phyloP scores from a whole-genome alignment of 2,797 vertebrate genomes.

The Enteromius thamalakanensis region DNA sequence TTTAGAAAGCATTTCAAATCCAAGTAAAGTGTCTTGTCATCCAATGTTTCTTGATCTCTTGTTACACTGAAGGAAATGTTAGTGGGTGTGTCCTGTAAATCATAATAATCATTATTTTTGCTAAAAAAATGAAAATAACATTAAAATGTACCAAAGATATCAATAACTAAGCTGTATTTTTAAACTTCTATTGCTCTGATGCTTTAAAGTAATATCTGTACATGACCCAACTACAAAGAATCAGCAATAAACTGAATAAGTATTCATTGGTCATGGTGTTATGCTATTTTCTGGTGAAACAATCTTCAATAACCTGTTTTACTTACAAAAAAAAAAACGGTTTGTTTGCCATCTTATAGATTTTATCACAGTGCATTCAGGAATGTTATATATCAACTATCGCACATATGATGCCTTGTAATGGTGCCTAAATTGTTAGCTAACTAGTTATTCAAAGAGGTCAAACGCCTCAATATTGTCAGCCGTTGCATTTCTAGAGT shows the following conservation, averaged over 20 bases:
- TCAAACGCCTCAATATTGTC: too few species aligned
- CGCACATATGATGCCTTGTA: not conserved
- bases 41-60: not conserved
- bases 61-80: not conserved
- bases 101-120: not conserved
- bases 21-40: not conserved
- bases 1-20: not conserved
- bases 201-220: not conserved
- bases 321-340: not conserved
- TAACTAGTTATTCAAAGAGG: not conserved
- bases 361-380: not conserved
- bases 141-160: not conserved
- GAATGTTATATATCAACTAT: not conserved
- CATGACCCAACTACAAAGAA: not conserved
- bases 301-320: not conserved
- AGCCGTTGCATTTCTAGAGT: constrained; percentile 15
- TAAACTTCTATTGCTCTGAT: not conserved
- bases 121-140: too few species aligned
- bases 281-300: not conserved
- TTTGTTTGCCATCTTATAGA: not conserved
- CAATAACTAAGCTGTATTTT: not conserved
- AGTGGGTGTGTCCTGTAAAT: not conserved
- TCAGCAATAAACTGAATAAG: not conserved
- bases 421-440: not conserved
- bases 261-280: too few species aligned